Percentiles rank a stretch among this genome's conserved stretches.
Conservation (phyloP, 1,140 invertebrate species). For the Brachionus rotundiformis region DNA sequence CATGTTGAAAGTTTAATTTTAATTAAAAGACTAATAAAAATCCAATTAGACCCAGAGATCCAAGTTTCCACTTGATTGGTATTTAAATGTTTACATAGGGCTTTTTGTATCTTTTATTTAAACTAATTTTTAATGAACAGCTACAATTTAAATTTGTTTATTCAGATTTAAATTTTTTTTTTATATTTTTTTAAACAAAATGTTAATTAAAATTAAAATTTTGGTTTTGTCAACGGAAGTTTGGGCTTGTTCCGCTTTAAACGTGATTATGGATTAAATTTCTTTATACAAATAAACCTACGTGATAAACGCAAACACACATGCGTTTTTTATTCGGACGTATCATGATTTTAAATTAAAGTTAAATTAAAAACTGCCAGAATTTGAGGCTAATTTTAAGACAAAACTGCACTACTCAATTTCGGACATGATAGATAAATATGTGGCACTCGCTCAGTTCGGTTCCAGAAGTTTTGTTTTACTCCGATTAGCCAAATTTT, state of each 20-base stretch:
- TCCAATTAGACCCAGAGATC: slow-evolving; percentile 12
- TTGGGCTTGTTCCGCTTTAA: background rate
- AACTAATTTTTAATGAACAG: slow-evolving; percentile 15
- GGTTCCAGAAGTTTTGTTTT: background rate
- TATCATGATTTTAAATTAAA: slow-evolving; percentile 4
- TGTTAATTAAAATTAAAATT: slow-evolving; percentile 18
- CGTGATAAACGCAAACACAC: background rate
- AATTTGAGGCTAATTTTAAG: slow-evolving; percentile 3
- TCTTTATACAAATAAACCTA: background rate
- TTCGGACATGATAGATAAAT: slow-evolving; percentile 3
- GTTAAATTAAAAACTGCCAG: slow-evolving; percentile 5
- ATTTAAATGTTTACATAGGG: slow-evolving; percentile 6
- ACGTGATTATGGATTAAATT: slow-evolving; percentile 13
- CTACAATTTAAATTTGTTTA: slow-evolving; percentile 5
- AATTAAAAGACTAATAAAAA: slow-evolving; percentile 17
- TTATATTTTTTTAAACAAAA: too few relatives aligned
- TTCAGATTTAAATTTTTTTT: background rate
- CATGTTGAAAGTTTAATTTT: slow-evolving; percentile 3
- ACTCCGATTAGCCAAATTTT: background rate
- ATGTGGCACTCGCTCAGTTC: background rate
- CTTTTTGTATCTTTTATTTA: background rate
- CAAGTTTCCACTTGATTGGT: slow-evolving; percentile 12
- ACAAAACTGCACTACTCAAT: background rate
- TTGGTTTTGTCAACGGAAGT: background rate
- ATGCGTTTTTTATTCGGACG: background rate